Evolutionary conservation across 2,888 invertebrate genomes (phyloP).

Genomic region (Epinotia demarniana): DNA sequence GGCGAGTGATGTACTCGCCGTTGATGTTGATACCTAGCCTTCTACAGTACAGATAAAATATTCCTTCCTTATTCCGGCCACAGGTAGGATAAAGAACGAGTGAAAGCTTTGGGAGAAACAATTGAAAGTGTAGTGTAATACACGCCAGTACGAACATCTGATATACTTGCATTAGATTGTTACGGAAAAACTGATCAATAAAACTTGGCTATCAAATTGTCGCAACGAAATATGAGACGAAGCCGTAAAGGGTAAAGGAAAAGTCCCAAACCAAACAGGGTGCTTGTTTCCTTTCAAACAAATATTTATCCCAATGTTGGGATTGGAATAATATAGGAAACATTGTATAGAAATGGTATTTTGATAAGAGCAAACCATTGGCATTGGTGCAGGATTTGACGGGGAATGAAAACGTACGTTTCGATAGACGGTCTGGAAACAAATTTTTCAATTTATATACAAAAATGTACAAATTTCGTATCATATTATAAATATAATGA

Average conservation of each 20-base stretch:
- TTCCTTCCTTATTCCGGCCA: no score
- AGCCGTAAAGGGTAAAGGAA: conserved; percentile 41
- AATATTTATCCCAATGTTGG: conserved; percentile 42
- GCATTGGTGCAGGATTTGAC: not conserved
- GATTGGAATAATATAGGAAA: conserved; percentile 37
- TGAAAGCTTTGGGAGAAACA: no score
- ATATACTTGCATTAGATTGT: conserved; percentile 19
- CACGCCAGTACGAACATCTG: not conserved
- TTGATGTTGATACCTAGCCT: no score
- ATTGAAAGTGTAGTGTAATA: not conserved
- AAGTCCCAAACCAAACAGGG: conserved; percentile 40
- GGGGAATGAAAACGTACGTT: not conserved
- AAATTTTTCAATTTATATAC: no score
- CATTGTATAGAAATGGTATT: not conserved
- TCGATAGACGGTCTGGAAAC: not conserved
- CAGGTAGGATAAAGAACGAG: no score
- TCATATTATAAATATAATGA: no score
- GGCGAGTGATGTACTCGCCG: no score
- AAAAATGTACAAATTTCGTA: no score
- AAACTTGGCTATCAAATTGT: conserved; percentile 41
- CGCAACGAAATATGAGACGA: conserved; percentile 40
- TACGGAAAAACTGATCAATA: conserved; percentile 35
- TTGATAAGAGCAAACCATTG: conserved; percentile 4
- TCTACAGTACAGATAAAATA: no score
- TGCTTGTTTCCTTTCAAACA: conserved; percentile 32